These are phyloP conservation scores for Aphelenchoides besseyi DNA, from an alignment of 1,140 invertebrate genomes.

Conservation along the genomic window DNA sequence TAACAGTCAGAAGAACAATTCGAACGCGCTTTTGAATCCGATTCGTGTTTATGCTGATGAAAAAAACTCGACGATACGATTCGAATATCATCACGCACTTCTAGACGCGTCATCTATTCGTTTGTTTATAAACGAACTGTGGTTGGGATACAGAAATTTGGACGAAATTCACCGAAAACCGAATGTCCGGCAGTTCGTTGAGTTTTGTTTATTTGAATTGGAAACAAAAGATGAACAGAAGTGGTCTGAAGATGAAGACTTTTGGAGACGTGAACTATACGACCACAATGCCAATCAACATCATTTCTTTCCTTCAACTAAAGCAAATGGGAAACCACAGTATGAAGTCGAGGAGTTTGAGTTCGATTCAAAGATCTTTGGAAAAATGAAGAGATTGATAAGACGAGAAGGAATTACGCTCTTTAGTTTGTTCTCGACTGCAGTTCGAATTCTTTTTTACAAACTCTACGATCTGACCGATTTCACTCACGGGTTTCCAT, in stretches of 20 bases:
- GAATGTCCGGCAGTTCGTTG: not conserved
- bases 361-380: not conserved
- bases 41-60: too few species aligned
- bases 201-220: not conserved
- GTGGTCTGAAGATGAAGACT: not conserved
- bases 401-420: not conserved
- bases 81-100: not conserved
- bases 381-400: not conserved
- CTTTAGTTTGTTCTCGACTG: not conserved
- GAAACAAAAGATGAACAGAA: not conserved
- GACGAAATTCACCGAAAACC: not conserved
- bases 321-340: not conserved
- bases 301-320: not conserved
- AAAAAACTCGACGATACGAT: not conserved
- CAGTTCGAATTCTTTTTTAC: constrained; percentile 23
- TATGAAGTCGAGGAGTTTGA: not conserved
- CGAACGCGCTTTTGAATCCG: too few species aligned
- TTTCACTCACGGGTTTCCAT: constrained; percentile 14
- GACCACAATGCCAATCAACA: not conserved
- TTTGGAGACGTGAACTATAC: not conserved
- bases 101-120: not conserved
- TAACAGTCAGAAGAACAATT: too few species aligned
- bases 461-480: constrained; percentile 29
- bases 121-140: not conserved
- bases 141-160: not conserved